Conservation (phyloP, 2,888 invertebrate species). For the Papilio demoleus region DNA sequence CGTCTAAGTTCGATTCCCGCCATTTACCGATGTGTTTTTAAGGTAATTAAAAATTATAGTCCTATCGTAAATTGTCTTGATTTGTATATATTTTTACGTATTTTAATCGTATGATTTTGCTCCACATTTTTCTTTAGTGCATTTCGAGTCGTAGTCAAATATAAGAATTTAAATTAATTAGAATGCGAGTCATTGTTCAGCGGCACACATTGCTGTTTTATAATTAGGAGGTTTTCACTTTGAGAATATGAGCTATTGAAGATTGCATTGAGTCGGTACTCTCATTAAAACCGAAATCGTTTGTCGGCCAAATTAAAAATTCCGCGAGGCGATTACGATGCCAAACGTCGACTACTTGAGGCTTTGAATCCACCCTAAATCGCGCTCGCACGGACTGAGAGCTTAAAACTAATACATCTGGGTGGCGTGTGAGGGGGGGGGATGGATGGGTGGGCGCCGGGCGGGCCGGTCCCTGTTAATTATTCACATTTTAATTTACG, state of each 20-base stretch:
- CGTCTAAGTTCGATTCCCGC: no score
- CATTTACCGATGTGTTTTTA: no score
- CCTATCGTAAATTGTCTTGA: no score
- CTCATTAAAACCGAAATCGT: constrained; percentile 39
- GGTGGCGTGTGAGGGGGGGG: constrained; percentile 58
- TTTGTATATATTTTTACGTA: no score
- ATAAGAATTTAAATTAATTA: background rate
- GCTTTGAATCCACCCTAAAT: constrained; percentile 64
- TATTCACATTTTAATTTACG: constrained; percentile 84
- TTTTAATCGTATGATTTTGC: no score
- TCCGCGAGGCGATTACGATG: constrained; percentile 63
- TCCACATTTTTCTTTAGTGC: background rate
- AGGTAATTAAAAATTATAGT: no score
- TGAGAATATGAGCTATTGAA: constrained; percentile 15
- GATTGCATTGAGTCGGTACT: constrained; percentile 13
- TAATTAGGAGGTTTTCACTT: constrained; percentile 9
- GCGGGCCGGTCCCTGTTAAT: constrained; percentile 72
- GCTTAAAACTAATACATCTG: constrained; percentile 82
- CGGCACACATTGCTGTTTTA: background rate
- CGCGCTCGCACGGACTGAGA: constrained; percentile 72
- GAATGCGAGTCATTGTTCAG: background rate
- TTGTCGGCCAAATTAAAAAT: constrained; percentile 50
- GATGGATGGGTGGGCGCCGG: constrained; percentile 47
- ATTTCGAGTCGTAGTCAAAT: background rate
- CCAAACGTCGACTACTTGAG: constrained; percentile 69